Percentiles rank a stretch among this genome's conserved stretches.
phyloP scores from a whole-genome alignment of 2,797 vertebrate genomes.

The Spinibarbus caldwelli region DNA sequence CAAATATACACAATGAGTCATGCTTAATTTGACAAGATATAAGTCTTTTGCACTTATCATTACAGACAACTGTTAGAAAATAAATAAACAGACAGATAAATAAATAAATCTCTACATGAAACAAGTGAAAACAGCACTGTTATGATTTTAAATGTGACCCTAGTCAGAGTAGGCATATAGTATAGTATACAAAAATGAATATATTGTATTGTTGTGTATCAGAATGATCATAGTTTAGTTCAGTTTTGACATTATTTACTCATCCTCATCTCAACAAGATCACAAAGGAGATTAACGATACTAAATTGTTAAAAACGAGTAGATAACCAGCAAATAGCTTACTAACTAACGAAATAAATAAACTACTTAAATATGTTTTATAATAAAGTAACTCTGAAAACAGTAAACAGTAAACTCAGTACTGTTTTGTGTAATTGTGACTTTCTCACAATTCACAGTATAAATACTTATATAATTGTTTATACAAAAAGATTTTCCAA shows the following conservation, averaged over 20 bases:
- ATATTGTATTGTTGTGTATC: background rate
- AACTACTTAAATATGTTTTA: background rate
- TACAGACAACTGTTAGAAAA: background rate
- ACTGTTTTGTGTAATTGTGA: no score
- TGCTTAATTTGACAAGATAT: background rate
- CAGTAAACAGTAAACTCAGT: no score
- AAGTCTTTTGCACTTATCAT: background rate
- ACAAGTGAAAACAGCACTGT: background rate
- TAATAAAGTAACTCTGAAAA: no score
- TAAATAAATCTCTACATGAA: background rate
- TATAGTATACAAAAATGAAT: background rate
- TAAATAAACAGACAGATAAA: background rate
- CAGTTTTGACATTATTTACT: background rate
- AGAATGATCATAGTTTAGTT: background rate
- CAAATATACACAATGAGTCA: conserved; percentile 8
- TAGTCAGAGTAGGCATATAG: background rate
- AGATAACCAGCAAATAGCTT: no score
- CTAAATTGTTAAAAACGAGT: no score
- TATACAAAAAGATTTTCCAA: no score
- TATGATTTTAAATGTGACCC: background rate
- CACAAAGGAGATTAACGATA: no score
- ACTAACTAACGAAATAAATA: no score
- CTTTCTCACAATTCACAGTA: no score
- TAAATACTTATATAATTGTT: no score
- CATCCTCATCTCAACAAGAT: background rate